A percentile compares a stretch with the other conserved stretches of the same genome.
phyloP scores from a whole-genome alignment of 1,140 invertebrate species.

The Chionoecetes opilio region DNA sequence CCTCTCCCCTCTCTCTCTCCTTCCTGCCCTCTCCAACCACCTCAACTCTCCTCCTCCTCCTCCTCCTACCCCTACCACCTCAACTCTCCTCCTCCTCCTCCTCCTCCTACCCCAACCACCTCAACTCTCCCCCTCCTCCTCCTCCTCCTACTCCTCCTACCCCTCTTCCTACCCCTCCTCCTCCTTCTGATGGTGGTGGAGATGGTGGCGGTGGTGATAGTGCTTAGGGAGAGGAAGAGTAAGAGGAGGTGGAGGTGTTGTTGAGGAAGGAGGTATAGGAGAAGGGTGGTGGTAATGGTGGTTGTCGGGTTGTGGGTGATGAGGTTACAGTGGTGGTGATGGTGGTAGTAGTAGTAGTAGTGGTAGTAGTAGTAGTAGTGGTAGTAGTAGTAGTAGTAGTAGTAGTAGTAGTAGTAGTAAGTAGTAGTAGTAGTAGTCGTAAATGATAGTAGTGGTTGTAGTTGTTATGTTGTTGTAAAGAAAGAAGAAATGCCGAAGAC shows the following conservation, averaged over 20 bases:
- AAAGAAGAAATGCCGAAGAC: neutral
- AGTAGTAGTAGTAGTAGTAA: neutral
- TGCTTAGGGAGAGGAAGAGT: neutral
- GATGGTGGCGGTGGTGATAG: constrained; percentile 42
- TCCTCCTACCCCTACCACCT: neutral
- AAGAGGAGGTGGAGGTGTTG: constrained; percentile 38
- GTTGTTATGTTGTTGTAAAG: neutral
- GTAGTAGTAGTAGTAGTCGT: neutral
- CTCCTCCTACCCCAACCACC: no score
- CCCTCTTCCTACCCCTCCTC: no score
- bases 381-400: neutral
- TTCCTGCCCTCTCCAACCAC: neutral
- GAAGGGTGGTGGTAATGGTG: constrained; percentile 30
- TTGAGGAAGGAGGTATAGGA: constrained; percentile 1
- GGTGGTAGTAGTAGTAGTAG: neutral
- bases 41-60: neutral
- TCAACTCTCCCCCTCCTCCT: no score
- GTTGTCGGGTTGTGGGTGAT: neutral
- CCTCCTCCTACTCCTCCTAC: neutral
- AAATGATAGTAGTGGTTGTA: no score
- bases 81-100: neutral
- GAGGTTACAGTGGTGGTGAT: neutral
- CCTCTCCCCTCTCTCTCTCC: neutral
- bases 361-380: neutral
- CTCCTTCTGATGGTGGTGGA: constrained; percentile 5